phyloP scores from a whole-genome alignment of 2,797 vertebrate genomes.

The Echiichthys vipera region DNA sequence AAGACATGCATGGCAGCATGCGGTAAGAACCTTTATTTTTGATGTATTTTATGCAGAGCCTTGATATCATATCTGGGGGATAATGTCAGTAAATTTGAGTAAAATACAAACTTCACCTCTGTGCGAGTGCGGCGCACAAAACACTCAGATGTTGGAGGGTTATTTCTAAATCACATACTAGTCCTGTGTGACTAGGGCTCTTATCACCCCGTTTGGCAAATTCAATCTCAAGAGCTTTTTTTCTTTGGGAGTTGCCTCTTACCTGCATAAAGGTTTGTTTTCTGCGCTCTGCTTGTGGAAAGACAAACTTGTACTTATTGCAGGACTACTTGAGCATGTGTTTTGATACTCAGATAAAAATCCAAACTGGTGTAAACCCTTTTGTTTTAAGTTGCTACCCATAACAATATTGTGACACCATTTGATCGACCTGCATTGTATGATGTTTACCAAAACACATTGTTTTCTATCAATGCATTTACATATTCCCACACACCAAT shows the following conservation, averaged over 20 bases:
- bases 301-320: neutral
- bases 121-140: no score
- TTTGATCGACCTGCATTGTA: neutral
- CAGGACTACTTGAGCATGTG: neutral
- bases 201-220: no score
- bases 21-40: no score
- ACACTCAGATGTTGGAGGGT: no score
- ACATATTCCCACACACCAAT: neutral
- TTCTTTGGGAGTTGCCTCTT: neutral
- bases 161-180: no score
- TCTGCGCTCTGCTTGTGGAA: neutral
- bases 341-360: neutral
- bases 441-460: neutral
- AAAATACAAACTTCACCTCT: no score
- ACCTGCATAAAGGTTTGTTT: neutral
- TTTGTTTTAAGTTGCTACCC: neutral
- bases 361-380: slow-evolving; percentile 5
- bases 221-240: neutral
- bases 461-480: neutral
- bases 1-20: no score
- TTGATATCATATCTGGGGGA: no score
- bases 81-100: no score
- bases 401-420: neutral
- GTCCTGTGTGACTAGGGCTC: no score
- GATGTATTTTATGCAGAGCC: no score